These are phyloP conservation scores for Myzus persicae DNA, from an alignment of 1,140 invertebrate genomes.

Conservation along the genomic window DNA sequence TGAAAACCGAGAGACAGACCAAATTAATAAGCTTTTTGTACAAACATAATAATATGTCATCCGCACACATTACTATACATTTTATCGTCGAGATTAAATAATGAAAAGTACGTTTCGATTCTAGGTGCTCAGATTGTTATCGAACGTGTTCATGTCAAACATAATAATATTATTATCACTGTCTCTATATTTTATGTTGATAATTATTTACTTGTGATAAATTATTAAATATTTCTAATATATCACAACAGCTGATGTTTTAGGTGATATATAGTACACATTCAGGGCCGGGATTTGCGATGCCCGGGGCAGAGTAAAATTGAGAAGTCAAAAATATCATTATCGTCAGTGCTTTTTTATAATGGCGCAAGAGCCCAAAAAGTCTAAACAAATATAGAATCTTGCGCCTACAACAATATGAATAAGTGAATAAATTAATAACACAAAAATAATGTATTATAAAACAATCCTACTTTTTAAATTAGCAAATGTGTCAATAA, in stretches of 20 bases:
- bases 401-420: no score
- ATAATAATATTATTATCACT: background rate
- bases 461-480: no score
- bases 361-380: no score
- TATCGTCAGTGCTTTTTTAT: no score
- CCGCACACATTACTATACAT: background rate
- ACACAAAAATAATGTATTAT: no score
- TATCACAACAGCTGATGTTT: background rate
- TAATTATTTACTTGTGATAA: background rate
- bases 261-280: no score
- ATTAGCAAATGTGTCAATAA: no score
- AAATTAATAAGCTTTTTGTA: background rate
- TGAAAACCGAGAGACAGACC: background rate
- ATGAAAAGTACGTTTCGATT: background rate
- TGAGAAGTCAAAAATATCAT: no score
- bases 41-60: background rate
- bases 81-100: background rate
- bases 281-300: no score
- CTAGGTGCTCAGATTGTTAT: background rate
- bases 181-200: background rate
- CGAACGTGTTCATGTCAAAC: background rate
- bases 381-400: no score
- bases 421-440: no score
- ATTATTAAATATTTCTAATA: background rate
- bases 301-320: no score